Evolutionary conservation across 1,140 invertebrate genomes (phyloP).

Genomic region (Ericerus pela): DNA sequence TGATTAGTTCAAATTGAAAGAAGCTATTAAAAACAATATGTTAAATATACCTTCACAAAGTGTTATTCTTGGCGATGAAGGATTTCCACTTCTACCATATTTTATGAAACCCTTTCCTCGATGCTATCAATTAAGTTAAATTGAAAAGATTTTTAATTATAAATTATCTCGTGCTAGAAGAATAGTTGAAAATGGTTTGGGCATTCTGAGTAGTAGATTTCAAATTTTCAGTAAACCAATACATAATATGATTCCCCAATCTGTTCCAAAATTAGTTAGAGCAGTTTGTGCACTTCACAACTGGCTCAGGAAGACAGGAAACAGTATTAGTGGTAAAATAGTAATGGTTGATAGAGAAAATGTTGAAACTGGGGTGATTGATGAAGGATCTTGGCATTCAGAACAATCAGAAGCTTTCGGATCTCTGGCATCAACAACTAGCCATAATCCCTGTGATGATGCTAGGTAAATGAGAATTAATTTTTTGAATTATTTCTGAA

Average conservation of each 20-base stretch:
- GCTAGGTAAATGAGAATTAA: slow-evolving; percentile 15
- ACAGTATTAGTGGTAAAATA: not conserved
- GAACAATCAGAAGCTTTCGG: not conserved
- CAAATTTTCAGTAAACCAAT: not conserved
- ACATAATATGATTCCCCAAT: not conserved
- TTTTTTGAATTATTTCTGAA: too few relatives aligned
- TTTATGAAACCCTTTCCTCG: slow-evolving; percentile 13
- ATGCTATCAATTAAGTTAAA: not conserved
- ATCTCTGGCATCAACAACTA: not conserved
- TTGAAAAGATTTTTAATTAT: slow-evolving; percentile 30
- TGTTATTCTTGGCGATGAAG: slow-evolving; percentile 9
- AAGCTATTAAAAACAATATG: not conserved
- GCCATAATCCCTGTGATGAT: not conserved
- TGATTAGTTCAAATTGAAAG: not conserved
- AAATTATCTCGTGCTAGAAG: slow-evolving; percentile 21
- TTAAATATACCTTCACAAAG: not conserved
- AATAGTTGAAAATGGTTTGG: slow-evolving; percentile 13
- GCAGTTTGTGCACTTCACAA: slow-evolving; percentile 5
- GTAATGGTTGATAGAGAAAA: slow-evolving; percentile 1
- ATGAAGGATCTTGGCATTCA: not conserved
- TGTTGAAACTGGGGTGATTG: not conserved
- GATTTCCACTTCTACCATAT: not conserved
- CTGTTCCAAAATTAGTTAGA: not conserved
- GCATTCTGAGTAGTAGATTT: not conserved
- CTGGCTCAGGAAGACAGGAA: not conserved